A percentile compares a stretch with the other conserved stretches of the same genome.
phyloP scores from a whole-genome alignment of 2,888 invertebrate species.

The Hipparchia semele region DNA sequence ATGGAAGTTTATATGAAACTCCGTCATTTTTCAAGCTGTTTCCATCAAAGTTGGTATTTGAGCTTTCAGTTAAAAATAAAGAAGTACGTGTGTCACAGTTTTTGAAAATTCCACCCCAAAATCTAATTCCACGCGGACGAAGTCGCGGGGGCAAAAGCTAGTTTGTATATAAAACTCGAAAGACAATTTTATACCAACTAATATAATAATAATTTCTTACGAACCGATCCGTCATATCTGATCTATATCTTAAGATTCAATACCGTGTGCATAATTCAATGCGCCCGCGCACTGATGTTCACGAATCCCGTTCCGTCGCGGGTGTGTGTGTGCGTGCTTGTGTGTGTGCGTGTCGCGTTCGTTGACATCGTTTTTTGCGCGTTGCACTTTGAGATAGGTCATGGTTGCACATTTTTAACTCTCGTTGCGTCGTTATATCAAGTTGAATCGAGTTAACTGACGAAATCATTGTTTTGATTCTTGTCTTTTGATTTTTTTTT shows the following conservation, averaged over 20 bases:
- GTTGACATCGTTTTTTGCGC: constrained; percentile 47
- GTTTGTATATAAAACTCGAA: constrained; percentile 1
- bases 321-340: constrained; percentile 32
- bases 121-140: too few species aligned
- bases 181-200: not conserved
- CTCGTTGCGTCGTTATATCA: constrained; percentile 27
- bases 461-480: constrained; percentile 3
- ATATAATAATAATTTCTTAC: constrained; percentile 14
- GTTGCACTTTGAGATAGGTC: constrained; percentile 43
- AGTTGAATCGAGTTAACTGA: not conserved
- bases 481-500: not conserved
- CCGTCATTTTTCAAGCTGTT: too few species aligned
- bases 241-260: constrained; percentile 37
- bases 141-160: too few species aligned
- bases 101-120: too few species aligned
- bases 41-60: too few species aligned
- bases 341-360: constrained; percentile 39
- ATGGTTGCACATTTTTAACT: constrained; percentile 36
- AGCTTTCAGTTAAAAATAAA: too few species aligned
- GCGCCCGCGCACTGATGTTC: constrained; percentile 39
- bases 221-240: constrained; percentile 33
- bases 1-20: too few species aligned
- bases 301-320: constrained; percentile 44
- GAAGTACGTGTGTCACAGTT: too few species aligned
- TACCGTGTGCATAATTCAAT: constrained; percentile 39